phyloP scores from a whole-genome alignment of 2,888 invertebrate genomes.

The Melanostoma mellinum region DNA sequence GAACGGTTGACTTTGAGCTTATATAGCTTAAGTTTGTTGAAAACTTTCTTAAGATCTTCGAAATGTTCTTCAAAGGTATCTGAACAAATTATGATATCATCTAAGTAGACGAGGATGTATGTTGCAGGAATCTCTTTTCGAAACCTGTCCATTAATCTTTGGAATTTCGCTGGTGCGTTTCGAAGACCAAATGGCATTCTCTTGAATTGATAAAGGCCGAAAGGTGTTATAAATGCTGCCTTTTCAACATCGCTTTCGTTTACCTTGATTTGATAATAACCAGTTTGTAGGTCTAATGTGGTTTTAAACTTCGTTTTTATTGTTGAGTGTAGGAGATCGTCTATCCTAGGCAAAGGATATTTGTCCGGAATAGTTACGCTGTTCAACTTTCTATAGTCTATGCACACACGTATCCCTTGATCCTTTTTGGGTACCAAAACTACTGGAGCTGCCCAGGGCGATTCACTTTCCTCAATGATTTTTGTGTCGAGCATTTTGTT shows the following conservation, averaged over 20 bases:
- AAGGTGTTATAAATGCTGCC: slow-evolving; percentile 64
- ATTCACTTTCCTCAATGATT: no score
- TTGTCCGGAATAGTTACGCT: no score
- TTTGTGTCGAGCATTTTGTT: slow-evolving; percentile 75
- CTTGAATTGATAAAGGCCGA: slow-evolving; percentile 75
- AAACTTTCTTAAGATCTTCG: slow-evolving; percentile 42
- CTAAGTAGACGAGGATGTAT: slow-evolving; percentile 74
- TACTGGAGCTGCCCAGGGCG: no score
- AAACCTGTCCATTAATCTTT: slow-evolving; percentile 44
- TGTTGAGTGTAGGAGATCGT: no score
- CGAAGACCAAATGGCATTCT: slow-evolving; percentile 77
- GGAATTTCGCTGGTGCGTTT: slow-evolving; percentile 75
- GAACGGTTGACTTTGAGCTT: slow-evolving; percentile 58
- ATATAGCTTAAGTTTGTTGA: neutral
- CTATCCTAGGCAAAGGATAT: no score
- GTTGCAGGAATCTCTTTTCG: slow-evolving; percentile 39
- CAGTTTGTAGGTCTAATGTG: no score
- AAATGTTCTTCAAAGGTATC: slow-evolving; percentile 69
- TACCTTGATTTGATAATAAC: neutral
- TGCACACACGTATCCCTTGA: no score
- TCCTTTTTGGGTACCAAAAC: no score
- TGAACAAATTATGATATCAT: slow-evolving; percentile 75
- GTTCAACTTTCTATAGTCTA: no score
- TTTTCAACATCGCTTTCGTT: neutral
- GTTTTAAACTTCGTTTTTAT: no score